phyloP scores from a whole-genome alignment of 2,888 invertebrate species.

The Bellardia pandia region DNA sequence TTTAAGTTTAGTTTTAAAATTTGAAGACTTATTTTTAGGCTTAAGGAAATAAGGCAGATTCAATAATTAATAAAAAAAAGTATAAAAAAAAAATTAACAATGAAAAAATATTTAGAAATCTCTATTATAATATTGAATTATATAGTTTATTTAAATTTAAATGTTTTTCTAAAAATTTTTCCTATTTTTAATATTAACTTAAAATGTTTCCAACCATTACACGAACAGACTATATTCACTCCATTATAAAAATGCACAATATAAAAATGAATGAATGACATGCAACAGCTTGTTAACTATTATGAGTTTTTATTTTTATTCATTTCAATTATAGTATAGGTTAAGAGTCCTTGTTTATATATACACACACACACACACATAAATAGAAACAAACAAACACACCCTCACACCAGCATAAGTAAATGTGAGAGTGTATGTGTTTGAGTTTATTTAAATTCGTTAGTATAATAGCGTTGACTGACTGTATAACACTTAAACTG shows the following conservation, averaged over 20 bases:
- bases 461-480: conserved; percentile 23
- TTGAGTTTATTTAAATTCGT: conserved; percentile 21
- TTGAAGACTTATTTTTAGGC: no score
- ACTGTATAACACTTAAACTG: conserved; percentile 46
- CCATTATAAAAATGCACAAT: not conserved
- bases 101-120: no score
- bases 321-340: conserved; percentile 28
- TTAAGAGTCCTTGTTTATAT: conserved; percentile 22
- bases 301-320: conserved; percentile 57
- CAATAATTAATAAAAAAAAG: no score
- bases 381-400: not conserved
- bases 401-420: conserved; percentile 15
- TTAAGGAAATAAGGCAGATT: no score
- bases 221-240: not conserved
- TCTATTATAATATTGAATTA: no score
- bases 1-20: no score
- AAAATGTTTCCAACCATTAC: not conserved
- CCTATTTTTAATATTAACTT: no score
- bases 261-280: conserved; percentile 65
- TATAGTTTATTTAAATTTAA: no score
- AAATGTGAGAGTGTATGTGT: conserved; percentile 6
- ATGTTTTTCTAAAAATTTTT: no score
- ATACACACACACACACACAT: not conserved
- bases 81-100: no score
- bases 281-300: conserved; percentile 71